Conservation (phyloP, 2,113 vertebrate genomes). For the Dasypus novemcinctus region DNA sequence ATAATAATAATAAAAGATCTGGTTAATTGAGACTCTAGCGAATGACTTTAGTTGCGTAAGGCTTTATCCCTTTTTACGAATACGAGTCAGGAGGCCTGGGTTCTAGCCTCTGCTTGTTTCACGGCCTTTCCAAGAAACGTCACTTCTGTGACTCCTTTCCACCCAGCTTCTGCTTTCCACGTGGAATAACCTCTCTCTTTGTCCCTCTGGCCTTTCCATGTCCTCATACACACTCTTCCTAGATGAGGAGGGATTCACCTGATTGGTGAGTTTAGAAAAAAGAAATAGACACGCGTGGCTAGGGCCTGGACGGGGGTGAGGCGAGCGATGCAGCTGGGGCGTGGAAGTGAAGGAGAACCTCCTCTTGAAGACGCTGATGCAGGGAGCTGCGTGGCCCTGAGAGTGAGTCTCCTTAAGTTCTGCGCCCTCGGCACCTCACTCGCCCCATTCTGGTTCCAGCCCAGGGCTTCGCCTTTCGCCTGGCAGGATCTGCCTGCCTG, state of each 20-base stretch:
- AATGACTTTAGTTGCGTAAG: background rate
- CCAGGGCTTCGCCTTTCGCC: background rate
- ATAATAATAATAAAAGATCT: background rate
- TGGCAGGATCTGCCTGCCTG: background rate
- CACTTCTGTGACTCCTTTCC: background rate
- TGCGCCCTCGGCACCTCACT: background rate
- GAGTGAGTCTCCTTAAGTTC: too few species aligned
- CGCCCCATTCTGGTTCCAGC: background rate
- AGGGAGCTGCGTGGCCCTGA: too few species aligned
- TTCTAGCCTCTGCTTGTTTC: background rate
- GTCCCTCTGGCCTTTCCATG: background rate
- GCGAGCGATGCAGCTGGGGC: background rate
- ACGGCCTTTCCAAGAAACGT: background rate
- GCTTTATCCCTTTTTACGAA: background rate
- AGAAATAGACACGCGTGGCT: background rate
- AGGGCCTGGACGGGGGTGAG: background rate
- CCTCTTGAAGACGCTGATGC: too few species aligned
- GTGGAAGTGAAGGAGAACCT: too few species aligned
- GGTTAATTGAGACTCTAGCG: background rate
- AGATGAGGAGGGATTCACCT: background rate
- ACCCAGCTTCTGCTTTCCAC: background rate
- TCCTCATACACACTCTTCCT: background rate
- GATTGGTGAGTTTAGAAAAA: background rate
- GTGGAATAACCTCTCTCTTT: background rate
- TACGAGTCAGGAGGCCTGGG: background rate